phyloP scores from a whole-genome alignment of 2,113 vertebrate genomes.

The Carettochelys insculpta region DNA sequence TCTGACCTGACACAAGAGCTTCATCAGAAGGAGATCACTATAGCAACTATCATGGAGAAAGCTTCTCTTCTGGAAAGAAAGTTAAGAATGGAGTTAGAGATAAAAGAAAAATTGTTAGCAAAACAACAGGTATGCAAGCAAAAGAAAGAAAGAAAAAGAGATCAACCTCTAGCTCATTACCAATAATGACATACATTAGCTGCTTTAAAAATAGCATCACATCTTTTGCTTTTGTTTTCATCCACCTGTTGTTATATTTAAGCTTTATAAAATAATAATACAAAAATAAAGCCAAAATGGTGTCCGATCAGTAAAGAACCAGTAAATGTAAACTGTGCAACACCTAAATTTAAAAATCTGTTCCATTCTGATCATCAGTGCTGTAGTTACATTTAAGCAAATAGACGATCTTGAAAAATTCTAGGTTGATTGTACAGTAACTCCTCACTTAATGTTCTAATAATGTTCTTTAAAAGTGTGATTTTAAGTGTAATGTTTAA shows the following conservation, averaged over 20 bases:
- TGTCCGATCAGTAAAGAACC: neutral
- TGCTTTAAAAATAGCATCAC: neutral
- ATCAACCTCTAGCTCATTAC: neutral
- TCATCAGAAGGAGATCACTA: slow-evolving; percentile 81
- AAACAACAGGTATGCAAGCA: slow-evolving; percentile 78
- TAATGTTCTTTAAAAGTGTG: too few relatives aligned
- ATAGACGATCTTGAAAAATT: neutral
- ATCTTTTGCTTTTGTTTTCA: slow-evolving; percentile 15
- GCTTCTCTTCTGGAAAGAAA: slow-evolving; percentile 78
- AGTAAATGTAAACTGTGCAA: neutral
- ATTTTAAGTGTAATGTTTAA: too few relatives aligned
- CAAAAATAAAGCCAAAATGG: slow-evolving; percentile 5
- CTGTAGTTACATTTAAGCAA: neutral
- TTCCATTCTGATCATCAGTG: neutral
- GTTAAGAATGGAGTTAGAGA: slow-evolving; percentile 79
- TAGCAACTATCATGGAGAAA: slow-evolving; percentile 81
- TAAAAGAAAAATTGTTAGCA: slow-evolving; percentile 76
- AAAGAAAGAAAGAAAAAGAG: neutral
- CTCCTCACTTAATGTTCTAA: too few relatives aligned
- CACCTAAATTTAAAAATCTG: neutral
- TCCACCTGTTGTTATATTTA: neutral
- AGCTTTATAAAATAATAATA: neutral
- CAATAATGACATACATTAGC: neutral
- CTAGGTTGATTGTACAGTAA: neutral
- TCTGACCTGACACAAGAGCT: slow-evolving; percentile 78